Evolutionary conservation across 2,113 vertebrate species (phyloP).

Genomic region (Amia ocellicauda): DNA sequence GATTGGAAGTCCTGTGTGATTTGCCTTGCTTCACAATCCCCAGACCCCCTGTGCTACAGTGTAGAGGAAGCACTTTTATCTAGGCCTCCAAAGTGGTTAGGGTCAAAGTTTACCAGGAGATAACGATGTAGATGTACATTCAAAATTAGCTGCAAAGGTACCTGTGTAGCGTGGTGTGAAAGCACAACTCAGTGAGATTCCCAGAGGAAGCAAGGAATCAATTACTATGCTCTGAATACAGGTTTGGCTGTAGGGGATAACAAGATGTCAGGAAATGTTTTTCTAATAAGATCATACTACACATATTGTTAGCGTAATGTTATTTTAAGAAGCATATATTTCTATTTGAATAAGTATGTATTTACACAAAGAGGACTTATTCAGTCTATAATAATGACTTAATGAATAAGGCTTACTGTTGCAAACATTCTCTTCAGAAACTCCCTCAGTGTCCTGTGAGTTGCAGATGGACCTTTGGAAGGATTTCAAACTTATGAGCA

Average conservation of each 20-base stretch:
- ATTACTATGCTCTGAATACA: constrained; percentile 91
- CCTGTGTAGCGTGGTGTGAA: constrained; percentile 76
- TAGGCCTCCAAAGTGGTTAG: constrained; percentile 74
- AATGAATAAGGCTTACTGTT: background rate
- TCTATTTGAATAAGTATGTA: constrained; percentile 7
- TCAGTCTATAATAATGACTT: constrained; percentile 18
- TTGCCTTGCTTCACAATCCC: constrained; percentile 76
- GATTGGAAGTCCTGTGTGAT: constrained; percentile 86
- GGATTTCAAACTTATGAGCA: constrained; percentile 44
- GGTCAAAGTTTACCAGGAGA: constrained; percentile 82
- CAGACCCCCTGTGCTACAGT: constrained; percentile 74
- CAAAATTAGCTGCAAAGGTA: constrained; percentile 77
- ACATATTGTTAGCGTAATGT: constrained; percentile 57
- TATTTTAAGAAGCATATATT: constrained; percentile 49
- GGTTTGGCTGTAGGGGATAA: constrained; percentile 85
- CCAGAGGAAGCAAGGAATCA: constrained; percentile 87
- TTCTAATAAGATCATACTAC: constrained; percentile 74
- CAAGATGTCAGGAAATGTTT: constrained; percentile 87
- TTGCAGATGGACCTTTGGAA: constrained; percentile 52
- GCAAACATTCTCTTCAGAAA: constrained; percentile 1
- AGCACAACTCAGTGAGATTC: constrained; percentile 77
- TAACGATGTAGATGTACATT: constrained; percentile 77
- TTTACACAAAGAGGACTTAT: constrained; percentile 11
- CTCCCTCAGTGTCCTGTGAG: constrained; percentile 35
- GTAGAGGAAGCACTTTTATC: constrained; percentile 79